Base-by-base conservation (phyloP, 2,113 vertebrate genomes). In the Charadrius vociferus region DNA sequence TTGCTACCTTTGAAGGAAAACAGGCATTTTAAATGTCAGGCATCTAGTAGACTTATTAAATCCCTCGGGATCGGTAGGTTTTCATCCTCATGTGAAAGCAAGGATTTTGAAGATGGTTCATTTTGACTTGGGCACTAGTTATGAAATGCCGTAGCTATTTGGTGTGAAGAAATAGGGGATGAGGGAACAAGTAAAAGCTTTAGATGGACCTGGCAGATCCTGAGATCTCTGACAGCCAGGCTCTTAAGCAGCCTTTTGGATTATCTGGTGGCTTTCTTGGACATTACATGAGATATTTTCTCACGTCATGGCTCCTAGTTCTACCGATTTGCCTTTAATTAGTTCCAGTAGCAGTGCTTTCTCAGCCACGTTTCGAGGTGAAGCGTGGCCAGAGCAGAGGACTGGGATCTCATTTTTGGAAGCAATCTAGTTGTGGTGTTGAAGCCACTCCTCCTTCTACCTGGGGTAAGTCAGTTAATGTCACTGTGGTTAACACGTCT, bases 261-360 rank as follows among this genome's bases (percentile, higher is more conserved):
- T 97, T 89, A 79, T 87, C 80, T 75, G 56, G 37, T 89, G 81
- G 39, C 59, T 93, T 70, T 62, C 70, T 84, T 89, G 94, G 84
- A 85, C 82, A 47, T 82, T n/a, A 0, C 10, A 20, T 70, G 61
- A 45, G 87, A 62, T 91, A 66, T 94, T 96, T 95, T 36, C 89
- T 86, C 39, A 7, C 5, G 1, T 72, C 30, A 9, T 75, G 95
- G 43, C 94, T 94, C 55, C 77, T 52, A 9, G 49, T 75, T 84
- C 50, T 84, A 72, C 89, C 9, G 1, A 80, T 95, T 82, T 91
- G 73, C 91, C 81, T 91, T 93, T 90, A 78, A 93, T 96, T 95
- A 96, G 95, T 93, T 94, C 87, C 78, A 93, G 93, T 32, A 90
- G 88, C 83, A 34, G 61, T 2, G 27, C 75, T 83, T 55, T 58